Base-by-base conservation (phyloP, 1,140 invertebrate genomes). In the Atta colombica region DNA sequence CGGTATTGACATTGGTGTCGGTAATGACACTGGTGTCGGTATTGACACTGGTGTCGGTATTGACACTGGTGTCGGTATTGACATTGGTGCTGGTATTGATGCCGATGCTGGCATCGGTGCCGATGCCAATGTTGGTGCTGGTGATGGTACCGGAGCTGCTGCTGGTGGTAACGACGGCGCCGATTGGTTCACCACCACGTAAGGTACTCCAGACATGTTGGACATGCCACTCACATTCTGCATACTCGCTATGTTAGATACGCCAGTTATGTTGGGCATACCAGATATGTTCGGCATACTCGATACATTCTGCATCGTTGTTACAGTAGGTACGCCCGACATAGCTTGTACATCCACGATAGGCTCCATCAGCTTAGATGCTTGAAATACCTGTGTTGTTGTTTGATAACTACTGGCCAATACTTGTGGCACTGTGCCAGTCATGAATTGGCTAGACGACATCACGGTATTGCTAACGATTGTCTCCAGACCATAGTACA, bases 401-500 rank as follows among this genome's bases (percentile, higher is more conserved):
- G 97, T 98, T 61, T 97, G 97, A 93, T 97, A 98, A 93, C 97
- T 98, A 89, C 97, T 97, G 45, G 97, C 97, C 10, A 98, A 94
- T 14, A 98, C 97, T 65, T 97, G 97, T 71, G 97, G 97, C 94
- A 98, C 97, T 5, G 97, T 96, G 3, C 97, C 97, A 12, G 97
- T 97, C 39, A 98, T 96, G 93, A 98, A 98, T 89, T 98, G 97
- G 92, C 98, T 97, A 35, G 97, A 98, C 28, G 97, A 97, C 97
- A 98, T 98, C 0, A 98, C 97, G 16, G 97, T 98, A 91, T 98
- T 98, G 93, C 98, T 97, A 14, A 98, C 97, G 78, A 98, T 98
- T 0, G 97, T 98, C 94, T 98, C 97, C 86, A 98, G 95, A 0
- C 97, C 97, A 86, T 98, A 98, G 92, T 97, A 98, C 92, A 98